Evolutionary conservation across 2,113 vertebrate species (phyloP).

Genomic region (Hyla sarda): DNA sequence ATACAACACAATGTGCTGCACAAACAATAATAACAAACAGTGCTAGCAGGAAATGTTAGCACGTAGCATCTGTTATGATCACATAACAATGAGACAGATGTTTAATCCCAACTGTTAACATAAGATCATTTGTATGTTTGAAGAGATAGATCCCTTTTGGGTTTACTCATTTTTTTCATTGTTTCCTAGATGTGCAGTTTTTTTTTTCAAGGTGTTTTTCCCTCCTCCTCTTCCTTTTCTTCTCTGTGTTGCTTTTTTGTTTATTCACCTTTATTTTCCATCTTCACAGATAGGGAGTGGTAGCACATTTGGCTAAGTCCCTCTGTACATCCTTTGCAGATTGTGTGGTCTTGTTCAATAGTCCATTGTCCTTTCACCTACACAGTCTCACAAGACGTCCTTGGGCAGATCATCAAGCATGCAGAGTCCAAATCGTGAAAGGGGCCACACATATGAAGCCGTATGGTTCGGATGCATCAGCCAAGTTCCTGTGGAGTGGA

Average conservation of each 20-base stretch:
- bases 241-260: constrained; percentile 64
- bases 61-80: constrained; percentile 91
- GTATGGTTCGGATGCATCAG: constrained; percentile 73
- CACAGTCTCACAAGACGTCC: constrained; percentile 66
- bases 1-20: constrained; percentile 85
- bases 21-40: constrained; percentile 88
- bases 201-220: constrained; percentile 66
- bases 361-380: constrained; percentile 66
- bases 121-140: constrained; percentile 92
- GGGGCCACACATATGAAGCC: constrained; percentile 73
- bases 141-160: constrained; percentile 87
- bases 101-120: constrained; percentile 95
- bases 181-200: constrained; percentile 73
- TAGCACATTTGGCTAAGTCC: constrained; percentile 58
- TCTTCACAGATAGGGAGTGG: constrained; percentile 64
- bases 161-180: constrained; percentile 78
- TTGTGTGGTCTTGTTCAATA: constrained; percentile 73
- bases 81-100: constrained; percentile 94
- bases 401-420: constrained; percentile 72
- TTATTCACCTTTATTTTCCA: constrained; percentile 63
- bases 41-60: constrained; percentile 80
- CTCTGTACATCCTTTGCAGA: constrained; percentile 58
- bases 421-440: constrained; percentile 73
- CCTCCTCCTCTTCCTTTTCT: constrained; percentile 53
- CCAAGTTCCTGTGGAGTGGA: constrained; percentile 70